Evolutionary conservation across 2,113 vertebrate species (phyloP).

Genomic region (Trematocara nigrifrons): DNA sequence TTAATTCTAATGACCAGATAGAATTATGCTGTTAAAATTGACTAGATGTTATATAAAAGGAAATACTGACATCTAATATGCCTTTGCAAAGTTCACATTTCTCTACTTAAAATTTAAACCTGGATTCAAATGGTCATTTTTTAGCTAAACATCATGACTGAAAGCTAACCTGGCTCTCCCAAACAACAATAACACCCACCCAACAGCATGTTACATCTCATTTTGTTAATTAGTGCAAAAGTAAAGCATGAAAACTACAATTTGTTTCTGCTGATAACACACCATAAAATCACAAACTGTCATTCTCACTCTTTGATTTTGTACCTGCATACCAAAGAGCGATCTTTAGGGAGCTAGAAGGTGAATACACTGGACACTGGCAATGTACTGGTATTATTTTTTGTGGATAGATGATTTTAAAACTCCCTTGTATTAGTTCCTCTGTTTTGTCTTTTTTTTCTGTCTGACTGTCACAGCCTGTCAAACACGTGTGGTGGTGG

Average conservation of each 20-base stretch:
- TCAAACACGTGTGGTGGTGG: constrained; percentile 17
- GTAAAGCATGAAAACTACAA: neutral
- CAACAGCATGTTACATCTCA: neutral
- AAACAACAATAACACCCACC: neutral
- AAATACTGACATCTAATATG: neutral
- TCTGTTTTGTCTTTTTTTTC: neutral
- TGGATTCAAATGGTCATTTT: neutral
- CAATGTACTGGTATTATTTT: neutral
- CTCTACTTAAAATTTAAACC: neutral
- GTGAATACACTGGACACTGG: neutral
- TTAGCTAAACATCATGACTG: neutral
- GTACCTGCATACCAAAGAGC: neutral
- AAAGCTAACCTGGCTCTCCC: neutral
- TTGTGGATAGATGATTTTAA: neutral
- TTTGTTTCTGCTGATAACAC: neutral
- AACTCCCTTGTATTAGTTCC: neutral
- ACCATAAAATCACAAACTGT: neutral
- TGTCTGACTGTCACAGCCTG: constrained; percentile 17
- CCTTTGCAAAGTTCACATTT: neutral
- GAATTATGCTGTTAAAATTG: neutral
- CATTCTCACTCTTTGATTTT: neutral
- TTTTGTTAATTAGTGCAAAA: neutral
- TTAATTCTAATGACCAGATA: neutral
- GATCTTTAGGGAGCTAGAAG: neutral
- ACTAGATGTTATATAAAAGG: fast-evolving